Base-by-base conservation (phyloP, 2,797 vertebrate genomes). In the Knipowitschia caucasica region DNA sequence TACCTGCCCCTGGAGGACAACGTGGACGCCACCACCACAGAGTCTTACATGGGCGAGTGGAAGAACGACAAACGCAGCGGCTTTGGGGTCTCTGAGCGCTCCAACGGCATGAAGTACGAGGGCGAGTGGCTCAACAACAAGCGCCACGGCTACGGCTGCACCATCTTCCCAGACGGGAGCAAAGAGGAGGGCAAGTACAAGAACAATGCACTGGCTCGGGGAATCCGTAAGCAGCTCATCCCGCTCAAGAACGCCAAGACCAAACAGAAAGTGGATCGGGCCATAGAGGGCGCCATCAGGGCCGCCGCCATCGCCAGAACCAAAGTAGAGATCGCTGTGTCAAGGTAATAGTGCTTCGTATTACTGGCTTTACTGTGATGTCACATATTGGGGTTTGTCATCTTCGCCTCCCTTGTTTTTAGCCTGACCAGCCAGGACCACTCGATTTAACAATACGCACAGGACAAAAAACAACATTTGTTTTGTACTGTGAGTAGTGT, bases 111-210 rank as follows among this genome's bases (percentile, higher is more conserved):
- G 95, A 96, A 95, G 80, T 97, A 96, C 0, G 94, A 95, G 80
- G 95, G 95, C 21, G 95, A 98, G 77, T 98, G 95, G 95, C 77
- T 93, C 51, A 94, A 93, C 73, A 98, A 96, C 83, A 93, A 93
- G 81, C 90, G 95, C 61, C 94, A 98, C 3, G 95, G 95, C 4
- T 98, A 98, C 47, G 95, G 95, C 75, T 93, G 93, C 86, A 98
- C 95, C 6, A 83, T 95, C 68, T 95, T 98, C 71, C 95, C 95
- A 1, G 92, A 95, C 38, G 93, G 95, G 77, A 91, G 90, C 62
- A 93, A 92, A 53, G 94, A 98, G 85, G 95, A 97, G 71, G 95
- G 95, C 30, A 98, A 98, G 61, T 98, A 98, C 67, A 98, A 98
- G 91, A 96, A 97, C 86, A 98, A 97, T 18, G 59, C 90, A 67